These are phyloP conservation scores for Pollenia angustigena DNA, from an alignment of 2,888 invertebrate species.

Conservation along the genomic window DNA sequence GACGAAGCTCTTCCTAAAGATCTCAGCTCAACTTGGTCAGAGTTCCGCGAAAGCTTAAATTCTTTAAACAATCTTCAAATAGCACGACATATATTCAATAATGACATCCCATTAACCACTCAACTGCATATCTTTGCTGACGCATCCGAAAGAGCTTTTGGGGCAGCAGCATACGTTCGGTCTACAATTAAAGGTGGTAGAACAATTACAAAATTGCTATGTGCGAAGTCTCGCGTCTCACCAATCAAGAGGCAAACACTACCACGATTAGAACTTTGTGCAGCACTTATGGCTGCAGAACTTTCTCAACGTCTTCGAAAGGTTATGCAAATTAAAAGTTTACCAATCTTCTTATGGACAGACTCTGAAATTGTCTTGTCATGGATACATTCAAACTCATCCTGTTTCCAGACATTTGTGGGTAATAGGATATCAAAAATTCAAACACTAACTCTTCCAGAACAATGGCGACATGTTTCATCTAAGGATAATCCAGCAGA, in stretches of 20 bases:
- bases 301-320: too few species aligned
- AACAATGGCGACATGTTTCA: background rate
- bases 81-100: background rate
- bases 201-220: background rate
- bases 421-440: background rate
- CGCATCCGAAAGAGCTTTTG: background rate
- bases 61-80: background rate
- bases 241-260: background rate
- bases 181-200: background rate
- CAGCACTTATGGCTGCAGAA: too few species aligned
- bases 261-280: background rate
- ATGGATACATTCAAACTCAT: background rate
- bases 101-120: background rate
- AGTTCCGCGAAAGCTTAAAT: background rate
- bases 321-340: background rate
- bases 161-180: background rate
- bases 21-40: background rate
- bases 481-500: conserved; percentile 2
- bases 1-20: background rate
- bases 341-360: background rate
- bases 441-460: background rate
- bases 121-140: background rate
- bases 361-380: conserved; percentile 4
- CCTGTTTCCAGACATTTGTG: conserved; percentile 11
- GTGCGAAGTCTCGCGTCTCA: background rate